A percentile compares a stretch with the other conserved stretches of the same genome.
phyloP scores from a whole-genome alignment of 2,888 invertebrate species.

The Slavum lentiscoides region DNA sequence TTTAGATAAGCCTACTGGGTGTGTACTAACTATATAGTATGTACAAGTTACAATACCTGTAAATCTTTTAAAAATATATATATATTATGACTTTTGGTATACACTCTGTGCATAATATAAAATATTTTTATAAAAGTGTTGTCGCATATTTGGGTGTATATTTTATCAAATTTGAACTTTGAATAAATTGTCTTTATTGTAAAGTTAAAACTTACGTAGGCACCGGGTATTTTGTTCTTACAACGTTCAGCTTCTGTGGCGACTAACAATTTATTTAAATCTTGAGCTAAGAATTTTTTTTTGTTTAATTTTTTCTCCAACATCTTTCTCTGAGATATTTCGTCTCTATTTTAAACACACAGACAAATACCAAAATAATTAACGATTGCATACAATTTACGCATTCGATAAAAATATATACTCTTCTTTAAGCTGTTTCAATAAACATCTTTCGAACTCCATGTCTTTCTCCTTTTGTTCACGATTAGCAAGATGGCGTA shows the following conservation, averaged over 20 bases:
- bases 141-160: too few relatives aligned
- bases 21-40: too few relatives aligned
- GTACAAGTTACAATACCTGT: too few relatives aligned
- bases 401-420: neutral
- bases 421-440: neutral
- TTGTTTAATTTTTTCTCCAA: conserved; percentile 7
- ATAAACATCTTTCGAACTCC: neutral
- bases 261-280: neutral
- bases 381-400: neutral
- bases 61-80: too few relatives aligned
- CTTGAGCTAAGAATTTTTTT: neutral
- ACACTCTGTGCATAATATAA: too few relatives aligned
- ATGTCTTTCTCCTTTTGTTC: neutral
- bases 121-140: too few relatives aligned
- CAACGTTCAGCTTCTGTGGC: neutral
- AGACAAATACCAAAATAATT: neutral
- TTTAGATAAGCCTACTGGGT: too few relatives aligned
- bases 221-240: conserved; percentile 4
- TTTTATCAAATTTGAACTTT: too few relatives aligned
- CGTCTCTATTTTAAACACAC: neutral
- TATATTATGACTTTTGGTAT: too few relatives aligned
- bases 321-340: neutral
- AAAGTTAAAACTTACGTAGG: conserved; percentile 3
- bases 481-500: neutral
- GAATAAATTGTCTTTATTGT: neutral